Base-by-base conservation (phyloP, 2,113 vertebrate genomes). In the Spea multiplicata region DNA sequence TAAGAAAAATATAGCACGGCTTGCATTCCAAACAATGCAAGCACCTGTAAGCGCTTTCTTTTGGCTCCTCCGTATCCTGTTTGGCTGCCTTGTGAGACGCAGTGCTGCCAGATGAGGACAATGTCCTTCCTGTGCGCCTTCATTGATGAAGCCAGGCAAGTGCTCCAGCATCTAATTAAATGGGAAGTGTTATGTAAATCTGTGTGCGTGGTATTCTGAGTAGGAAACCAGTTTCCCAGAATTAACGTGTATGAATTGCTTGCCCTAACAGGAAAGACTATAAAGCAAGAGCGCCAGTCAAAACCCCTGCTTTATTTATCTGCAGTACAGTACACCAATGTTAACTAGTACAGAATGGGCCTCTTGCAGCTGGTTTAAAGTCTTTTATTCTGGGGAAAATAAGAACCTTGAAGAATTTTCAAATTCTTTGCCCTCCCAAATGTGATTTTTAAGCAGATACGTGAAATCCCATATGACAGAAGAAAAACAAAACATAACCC, bases 111-210 rank as follows among this genome's bases (percentile, higher is more conserved):
- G 70, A 14, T 16, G 62, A 80, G 77, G 70, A 80, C 70, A 80
- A 73, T 80, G 71, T 59, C 62, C 62, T 78, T 73, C 76, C 77
- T 80, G 77, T 80, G 44, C 4, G 17, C 76, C 65, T 73, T 64
- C 49, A 73, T 72, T 66, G 61, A 73, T 73, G 65, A 55, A 6
- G 49, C 44, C 65, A 64, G 65, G 59, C 50, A 48, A 52, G n/a
- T 48, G 44, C 52, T 47, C 50, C 61, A 59, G 49, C 44, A 66
- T 66, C 50, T 73, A 59, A 73, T 77, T 77, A 77, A 77, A 78
- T 17, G n/a, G 67, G 53, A 70, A 50, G 59, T 67, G 49, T 80
- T 78, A 65, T 67, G 70, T 47, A 80, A 57, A 73, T 14, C 50
- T 80, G 59, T 52, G 77, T 80, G 77, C 70, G 45, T 9, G 16